phyloP scores from a whole-genome alignment of 2,888 invertebrate genomes.

The Steromphala cineraria region DNA sequence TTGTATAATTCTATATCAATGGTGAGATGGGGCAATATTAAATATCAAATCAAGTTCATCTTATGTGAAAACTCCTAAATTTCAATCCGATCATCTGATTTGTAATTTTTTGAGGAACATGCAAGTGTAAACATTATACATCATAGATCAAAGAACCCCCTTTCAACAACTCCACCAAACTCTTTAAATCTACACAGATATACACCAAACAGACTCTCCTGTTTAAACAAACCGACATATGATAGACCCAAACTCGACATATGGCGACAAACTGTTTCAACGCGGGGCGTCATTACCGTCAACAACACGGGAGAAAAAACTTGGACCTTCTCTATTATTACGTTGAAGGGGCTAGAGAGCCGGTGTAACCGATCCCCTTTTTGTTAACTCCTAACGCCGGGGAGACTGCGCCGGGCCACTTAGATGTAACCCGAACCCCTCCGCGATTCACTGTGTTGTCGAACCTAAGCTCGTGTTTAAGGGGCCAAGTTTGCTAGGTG shows the following conservation, averaged over 20 bases:
- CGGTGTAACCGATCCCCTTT: neutral
- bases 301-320: neutral
- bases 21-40: too few relatives aligned
- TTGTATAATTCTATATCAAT: too few relatives aligned
- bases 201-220: too few relatives aligned
- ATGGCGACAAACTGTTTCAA: conserved; percentile 1
- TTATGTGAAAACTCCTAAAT: too few relatives aligned
- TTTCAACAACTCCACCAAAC: too few relatives aligned
- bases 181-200: too few relatives aligned
- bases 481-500: neutral
- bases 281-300: neutral
- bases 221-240: too few relatives aligned
- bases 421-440: neutral
- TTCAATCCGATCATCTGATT: too few relatives aligned
- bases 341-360: neutral
- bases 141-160: too few relatives aligned
- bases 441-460: neutral
- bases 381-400: conserved; percentile 3
- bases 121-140: too few relatives aligned
- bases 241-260: neutral
- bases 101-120: too few relatives aligned
- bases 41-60: too few relatives aligned
- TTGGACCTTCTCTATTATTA: neutral
- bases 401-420: neutral
- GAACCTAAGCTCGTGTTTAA: neutral